These are phyloP conservation scores for Vulpes vulpes DNA, from an alignment of 2,113 vertebrate species.

Conservation along the genomic window DNA sequence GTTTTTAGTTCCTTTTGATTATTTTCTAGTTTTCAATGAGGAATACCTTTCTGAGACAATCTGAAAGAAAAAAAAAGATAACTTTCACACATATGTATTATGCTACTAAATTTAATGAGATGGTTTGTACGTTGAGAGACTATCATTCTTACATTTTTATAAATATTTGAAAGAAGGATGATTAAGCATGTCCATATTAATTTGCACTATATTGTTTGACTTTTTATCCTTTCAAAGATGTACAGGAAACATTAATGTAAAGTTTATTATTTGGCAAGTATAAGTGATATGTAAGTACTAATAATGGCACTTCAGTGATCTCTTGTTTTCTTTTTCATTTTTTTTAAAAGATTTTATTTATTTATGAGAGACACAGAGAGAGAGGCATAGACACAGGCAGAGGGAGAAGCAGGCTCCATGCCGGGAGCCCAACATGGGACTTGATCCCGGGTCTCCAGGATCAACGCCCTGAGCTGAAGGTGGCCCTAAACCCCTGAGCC, in stretches of 20 bases:
- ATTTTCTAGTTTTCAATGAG: background rate
- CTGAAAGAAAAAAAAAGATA: background rate
- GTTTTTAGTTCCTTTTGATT: background rate
- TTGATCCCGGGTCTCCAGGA: too few species aligned
- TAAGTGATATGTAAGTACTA: background rate
- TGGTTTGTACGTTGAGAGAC: background rate
- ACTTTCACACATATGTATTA: background rate
- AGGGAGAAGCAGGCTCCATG: too few species aligned
- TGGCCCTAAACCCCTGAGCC: too few species aligned
- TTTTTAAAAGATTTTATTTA: too few species aligned
- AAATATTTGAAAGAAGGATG: slow-evolving; percentile 36
- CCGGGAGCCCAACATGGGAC: too few species aligned
- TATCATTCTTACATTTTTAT: background rate
- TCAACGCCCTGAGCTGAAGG: too few species aligned
- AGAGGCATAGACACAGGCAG: too few species aligned
- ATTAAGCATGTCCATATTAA: slow-evolving; percentile 25
- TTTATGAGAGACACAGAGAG: too few species aligned
- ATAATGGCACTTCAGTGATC: background rate
- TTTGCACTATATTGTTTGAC: background rate
- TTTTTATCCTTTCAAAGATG: slow-evolving; percentile 51
- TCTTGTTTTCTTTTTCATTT: background rate
- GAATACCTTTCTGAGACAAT: background rate
- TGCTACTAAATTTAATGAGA: background rate
- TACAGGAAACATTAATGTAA: background rate
- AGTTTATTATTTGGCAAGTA: background rate